Conservation (phyloP, 2,888 invertebrate genomes). For the Osmoderma eremita region DNA sequence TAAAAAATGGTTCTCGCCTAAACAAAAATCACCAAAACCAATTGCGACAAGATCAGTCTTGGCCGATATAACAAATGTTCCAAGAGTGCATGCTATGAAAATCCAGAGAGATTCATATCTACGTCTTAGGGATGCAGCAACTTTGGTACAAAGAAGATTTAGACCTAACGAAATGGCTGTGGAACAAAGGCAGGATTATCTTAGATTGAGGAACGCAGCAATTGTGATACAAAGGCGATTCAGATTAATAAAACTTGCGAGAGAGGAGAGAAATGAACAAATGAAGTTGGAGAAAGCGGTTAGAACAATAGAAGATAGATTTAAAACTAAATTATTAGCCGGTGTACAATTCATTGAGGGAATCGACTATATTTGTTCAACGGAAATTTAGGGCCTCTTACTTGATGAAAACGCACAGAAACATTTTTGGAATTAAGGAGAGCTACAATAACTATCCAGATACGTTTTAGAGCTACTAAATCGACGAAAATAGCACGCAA, state of each 20-base stretch:
- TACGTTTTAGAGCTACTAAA: constrained; percentile 63
- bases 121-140: not conserved
- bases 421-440: constrained; percentile 52
- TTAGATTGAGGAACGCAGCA: constrained; percentile 39
- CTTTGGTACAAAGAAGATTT: not conserved
- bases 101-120: constrained; percentile 49
- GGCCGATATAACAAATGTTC: constrained; percentile 44
- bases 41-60: constrained; percentile 20
- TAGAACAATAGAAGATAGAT: constrained; percentile 19
- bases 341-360: not conserved
- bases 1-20: constrained; percentile 24
- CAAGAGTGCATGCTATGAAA: constrained; percentile 48
- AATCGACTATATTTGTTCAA: constrained; percentile 8
- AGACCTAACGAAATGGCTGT: constrained; percentile 42
- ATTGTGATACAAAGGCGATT: constrained; percentile 52
- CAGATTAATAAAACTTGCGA: constrained; percentile 49
- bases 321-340: not conserved
- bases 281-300: constrained; percentile 37
- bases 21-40: constrained; percentile 27
- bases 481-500: constrained; percentile 47
- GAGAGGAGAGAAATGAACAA: constrained; percentile 57
- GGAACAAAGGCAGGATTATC: constrained; percentile 1
- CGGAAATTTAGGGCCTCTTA: constrained; percentile 46
- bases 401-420: constrained; percentile 45
- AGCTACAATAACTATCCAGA: constrained; percentile 66